Evolutionary conservation across 2,888 invertebrate species (phyloP).

Genomic region (Xestia ashworthii): DNA sequence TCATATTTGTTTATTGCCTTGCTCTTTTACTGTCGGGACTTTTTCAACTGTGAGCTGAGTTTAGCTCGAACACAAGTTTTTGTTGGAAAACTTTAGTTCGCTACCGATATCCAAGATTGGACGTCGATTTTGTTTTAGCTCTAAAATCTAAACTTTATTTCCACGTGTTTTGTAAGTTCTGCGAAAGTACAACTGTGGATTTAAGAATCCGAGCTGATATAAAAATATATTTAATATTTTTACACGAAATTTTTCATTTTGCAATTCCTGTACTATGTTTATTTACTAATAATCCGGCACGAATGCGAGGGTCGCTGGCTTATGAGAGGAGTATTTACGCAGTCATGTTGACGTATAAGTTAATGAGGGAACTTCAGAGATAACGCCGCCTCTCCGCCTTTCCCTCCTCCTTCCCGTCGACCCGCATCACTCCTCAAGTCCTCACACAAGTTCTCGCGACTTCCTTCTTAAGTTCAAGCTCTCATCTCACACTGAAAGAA

Average conservation of each 20-base stretch:
- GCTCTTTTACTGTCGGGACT: constrained; percentile 47
- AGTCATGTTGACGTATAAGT: constrained; percentile 54
- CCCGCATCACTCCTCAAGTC: constrained; percentile 52
- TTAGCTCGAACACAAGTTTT: constrained; percentile 43
- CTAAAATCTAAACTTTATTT: constrained; percentile 40
- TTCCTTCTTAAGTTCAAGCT: constrained; percentile 39
- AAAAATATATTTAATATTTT: background rate
- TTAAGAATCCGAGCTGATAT: background rate
- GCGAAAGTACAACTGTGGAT: constrained; percentile 8
- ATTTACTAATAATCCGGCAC: constrained; percentile 14
- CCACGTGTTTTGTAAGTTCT: constrained; percentile 12
- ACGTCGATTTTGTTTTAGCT: constrained; percentile 42
- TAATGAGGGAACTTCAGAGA: constrained; percentile 61
- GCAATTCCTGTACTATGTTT: constrained; percentile 1
- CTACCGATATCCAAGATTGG: constrained; percentile 45
- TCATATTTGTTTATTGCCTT: constrained; percentile 56
- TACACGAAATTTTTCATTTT: background rate
- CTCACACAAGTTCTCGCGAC: constrained; percentile 42
- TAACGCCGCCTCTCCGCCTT: constrained; percentile 28
- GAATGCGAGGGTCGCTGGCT: constrained; percentile 20
- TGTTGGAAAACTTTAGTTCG: constrained; percentile 47
- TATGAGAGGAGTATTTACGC: constrained; percentile 43
- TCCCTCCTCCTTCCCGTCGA: background rate
- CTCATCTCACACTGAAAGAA: constrained; percentile 26
- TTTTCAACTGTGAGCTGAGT: constrained; percentile 35